A percentile compares a stretch with the other conserved stretches of the same genome.
phyloP scores from a whole-genome alignment of 2,888 invertebrate genomes.

The Harpagoxenus sublaevis region DNA sequence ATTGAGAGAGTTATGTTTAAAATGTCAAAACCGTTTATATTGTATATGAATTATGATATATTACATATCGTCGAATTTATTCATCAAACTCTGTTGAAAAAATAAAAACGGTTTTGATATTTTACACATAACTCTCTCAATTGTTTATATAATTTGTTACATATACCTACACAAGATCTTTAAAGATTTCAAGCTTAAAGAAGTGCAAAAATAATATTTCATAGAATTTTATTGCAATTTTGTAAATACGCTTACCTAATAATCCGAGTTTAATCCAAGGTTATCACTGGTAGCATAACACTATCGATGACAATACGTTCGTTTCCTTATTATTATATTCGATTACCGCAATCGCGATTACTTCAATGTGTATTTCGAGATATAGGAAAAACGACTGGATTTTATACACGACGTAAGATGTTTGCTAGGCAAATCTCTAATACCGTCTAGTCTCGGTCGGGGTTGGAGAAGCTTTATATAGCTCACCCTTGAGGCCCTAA shows the following conservation, averaged over 20 bases:
- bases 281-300: conserved; percentile 77
- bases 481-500: conserved; percentile 33
- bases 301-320: conserved; percentile 27
- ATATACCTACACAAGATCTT: background rate
- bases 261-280: conserved; percentile 74
- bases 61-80: too few relatives aligned
- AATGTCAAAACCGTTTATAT: background rate
- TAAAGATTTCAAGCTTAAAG: background rate
- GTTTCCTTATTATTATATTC: background rate
- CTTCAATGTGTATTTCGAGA: background rate
- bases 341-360: background rate
- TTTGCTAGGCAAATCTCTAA: background rate
- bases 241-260: conserved; percentile 69
- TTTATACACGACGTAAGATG: background rate
- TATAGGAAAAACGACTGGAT: background rate
- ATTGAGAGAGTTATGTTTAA: background rate
- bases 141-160: too few relatives aligned
- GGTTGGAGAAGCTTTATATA: conserved; percentile 29
- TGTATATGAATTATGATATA: too few relatives aligned
- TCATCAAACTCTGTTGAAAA: too few relatives aligned
- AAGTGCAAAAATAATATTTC: background rate
- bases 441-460: background rate
- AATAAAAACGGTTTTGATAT: too few relatives aligned
- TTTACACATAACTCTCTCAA: too few relatives aligned
- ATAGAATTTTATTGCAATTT: background rate